Conservation (phyloP, 2,888 invertebrate genomes). For the Folsomia candida region DNA sequence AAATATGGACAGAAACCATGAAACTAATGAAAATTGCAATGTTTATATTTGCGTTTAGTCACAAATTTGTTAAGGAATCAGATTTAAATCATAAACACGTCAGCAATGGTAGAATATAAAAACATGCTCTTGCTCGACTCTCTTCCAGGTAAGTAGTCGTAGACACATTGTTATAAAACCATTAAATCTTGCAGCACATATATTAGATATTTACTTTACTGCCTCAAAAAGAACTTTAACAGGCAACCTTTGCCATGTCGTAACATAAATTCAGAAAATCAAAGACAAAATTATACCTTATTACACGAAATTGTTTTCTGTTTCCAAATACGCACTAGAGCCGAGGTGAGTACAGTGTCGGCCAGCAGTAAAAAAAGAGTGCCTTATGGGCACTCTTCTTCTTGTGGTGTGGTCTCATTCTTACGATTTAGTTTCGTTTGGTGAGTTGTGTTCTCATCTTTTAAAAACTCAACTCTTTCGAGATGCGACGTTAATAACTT, state of each 20-base stretch:
- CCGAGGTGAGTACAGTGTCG: not conserved
- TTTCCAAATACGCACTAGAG: not conserved
- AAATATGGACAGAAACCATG: too few species aligned
- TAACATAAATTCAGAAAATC: not conserved
- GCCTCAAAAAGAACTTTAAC: not conserved
- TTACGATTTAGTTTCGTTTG: not conserved
- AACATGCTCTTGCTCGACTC: not conserved
- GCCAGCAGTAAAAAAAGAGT: not conserved
- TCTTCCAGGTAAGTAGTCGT: not conserved
- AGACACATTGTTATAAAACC: not conserved
- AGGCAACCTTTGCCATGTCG: not conserved
- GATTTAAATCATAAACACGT: too few species aligned
- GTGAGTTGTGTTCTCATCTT: not conserved
- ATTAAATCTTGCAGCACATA: not conserved
- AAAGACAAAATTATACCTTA: not conserved
- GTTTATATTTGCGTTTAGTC: too few species aligned
- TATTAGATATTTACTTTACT: not conserved
- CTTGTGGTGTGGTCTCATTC: conserved; percentile 10
- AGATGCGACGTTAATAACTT: conserved; percentile 6
- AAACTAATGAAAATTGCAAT: too few species aligned
- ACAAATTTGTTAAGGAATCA: too few species aligned
- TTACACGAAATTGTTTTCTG: not conserved
- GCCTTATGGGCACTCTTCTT: not conserved
- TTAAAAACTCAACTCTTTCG: not conserved
- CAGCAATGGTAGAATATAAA: too few species aligned